Conservation (phyloP, 2,888 invertebrate genomes). For the Polydrusus tereticollis region DNA sequence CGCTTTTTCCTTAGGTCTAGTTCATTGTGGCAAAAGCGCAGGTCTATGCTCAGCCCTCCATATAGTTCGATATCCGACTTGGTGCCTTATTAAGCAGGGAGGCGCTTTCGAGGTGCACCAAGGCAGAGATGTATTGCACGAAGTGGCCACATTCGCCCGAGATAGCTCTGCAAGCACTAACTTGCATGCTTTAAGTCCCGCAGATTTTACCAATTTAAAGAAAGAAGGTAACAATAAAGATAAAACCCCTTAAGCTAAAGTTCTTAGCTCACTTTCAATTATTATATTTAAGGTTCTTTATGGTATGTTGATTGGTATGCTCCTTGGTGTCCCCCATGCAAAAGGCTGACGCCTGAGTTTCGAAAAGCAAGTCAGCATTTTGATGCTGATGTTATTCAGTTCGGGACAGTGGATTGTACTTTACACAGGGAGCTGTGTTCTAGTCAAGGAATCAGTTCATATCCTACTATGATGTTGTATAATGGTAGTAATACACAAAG, state of each 20-base stretch:
- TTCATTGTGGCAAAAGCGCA: conserved; percentile 73
- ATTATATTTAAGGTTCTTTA: conserved; percentile 64
- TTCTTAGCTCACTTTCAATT: too few species aligned
- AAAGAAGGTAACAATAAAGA: conserved; percentile 67
- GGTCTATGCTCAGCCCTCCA: conserved; percentile 73
- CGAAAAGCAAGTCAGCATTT: conserved; percentile 73
- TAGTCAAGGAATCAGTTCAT: conserved; percentile 72
- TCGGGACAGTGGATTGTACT: conserved; percentile 80
- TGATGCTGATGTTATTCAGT: conserved; percentile 67
- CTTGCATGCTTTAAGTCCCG: conserved; percentile 74
- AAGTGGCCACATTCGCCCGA: conserved; percentile 74
- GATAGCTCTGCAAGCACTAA: conserved; percentile 72
- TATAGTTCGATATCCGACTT: conserved; percentile 74
- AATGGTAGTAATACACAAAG: conserved; percentile 71
- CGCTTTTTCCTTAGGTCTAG: conserved; percentile 70
- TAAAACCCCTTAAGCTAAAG: too few species aligned
- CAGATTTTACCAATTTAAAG: conserved; percentile 73
- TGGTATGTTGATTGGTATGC: conserved; percentile 85
- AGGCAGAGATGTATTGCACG: conserved; percentile 72
- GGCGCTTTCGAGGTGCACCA: conserved; percentile 83
- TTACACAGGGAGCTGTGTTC: conserved; percentile 72
- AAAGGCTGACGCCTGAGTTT: conserved; percentile 77
- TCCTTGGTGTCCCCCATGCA: conserved; percentile 85
- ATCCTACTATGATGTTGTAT: conserved; percentile 79
- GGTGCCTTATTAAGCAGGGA: conserved; percentile 80